Base-by-base conservation (phyloP, 2,888 invertebrate genomes). In the Hydrotaea diabolus region DNA sequence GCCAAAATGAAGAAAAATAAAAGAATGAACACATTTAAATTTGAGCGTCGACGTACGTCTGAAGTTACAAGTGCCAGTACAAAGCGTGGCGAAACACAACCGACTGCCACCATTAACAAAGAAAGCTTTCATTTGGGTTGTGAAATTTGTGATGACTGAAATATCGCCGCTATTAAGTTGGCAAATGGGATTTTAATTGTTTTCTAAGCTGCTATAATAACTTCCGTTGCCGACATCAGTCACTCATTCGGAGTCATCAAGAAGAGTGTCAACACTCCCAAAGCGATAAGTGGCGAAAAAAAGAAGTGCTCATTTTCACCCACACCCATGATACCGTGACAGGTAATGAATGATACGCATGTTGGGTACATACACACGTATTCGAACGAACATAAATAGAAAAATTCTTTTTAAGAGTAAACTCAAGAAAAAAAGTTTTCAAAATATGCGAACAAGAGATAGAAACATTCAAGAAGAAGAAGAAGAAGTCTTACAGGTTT, bases 141-240 rank as follows among this genome's bases (percentile, higher is more conserved):
- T 46, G 17, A 84, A 75, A 71, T 80, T 39, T 71, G 71, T 46
- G 39, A 36, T 66, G 23, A 46, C 13, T 43, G 17, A 53, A 74
- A 49, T 69, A 69, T 46, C 46, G 43, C 43, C 46, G 69, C 69
- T 46, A 43, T 73, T 78, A 85, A 85, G 55, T 72, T 81, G 78
- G 59, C 78, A 86, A 86, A 86, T 86, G 83, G 53, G 59, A 77
- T 86, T 86, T 85, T 86, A 86, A 86, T 84, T 82, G 82, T 80
- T 85, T 84, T 83, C 83, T 78, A 85, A 85, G 80, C 83, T 81
- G 77, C 49, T 21, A 59, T 82, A 80, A 82, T 82, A 77, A 71
- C 80, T 85, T 85, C 78, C 80, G 82, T 46, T 73, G 66, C 19
- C 13, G 64, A 26, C 74, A 43, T 62, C 69, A 55, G 73, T 36